phyloP scores from a whole-genome alignment of 2,797 vertebrate species.

The Rallus crepitans region DNA sequence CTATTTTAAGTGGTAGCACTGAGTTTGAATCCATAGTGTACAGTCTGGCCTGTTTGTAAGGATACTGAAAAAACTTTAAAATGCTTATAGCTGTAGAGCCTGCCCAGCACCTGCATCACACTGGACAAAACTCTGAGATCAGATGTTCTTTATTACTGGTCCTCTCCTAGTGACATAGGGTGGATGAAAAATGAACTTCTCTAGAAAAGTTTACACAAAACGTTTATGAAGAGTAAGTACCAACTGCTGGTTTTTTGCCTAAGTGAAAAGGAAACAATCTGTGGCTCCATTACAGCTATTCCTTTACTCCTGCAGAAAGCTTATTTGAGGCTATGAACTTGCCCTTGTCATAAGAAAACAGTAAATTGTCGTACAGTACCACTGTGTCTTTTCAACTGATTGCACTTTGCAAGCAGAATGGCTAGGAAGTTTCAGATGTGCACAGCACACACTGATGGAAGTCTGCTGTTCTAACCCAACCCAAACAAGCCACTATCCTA shows the following conservation, averaged over 20 bases:
- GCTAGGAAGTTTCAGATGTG: not conserved
- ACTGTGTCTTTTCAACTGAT: not conserved
- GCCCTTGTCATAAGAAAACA: not conserved
- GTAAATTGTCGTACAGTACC: not conserved
- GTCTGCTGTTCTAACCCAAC: not conserved
- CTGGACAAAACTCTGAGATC: not conserved
- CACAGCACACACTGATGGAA: not conserved
- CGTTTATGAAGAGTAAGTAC: not conserved
- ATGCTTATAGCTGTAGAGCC: not conserved
- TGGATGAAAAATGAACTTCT: not conserved
- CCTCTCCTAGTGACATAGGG: not conserved
- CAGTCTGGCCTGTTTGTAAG: not conserved
- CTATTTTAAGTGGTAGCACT: not conserved
- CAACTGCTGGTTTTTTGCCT: not conserved
- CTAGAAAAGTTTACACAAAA: not conserved
- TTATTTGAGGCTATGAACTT: not conserved
- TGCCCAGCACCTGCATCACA: not conserved
- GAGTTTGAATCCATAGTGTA: not conserved
- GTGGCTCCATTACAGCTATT: not conserved
- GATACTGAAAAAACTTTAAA: not conserved
- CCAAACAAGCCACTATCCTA: not conserved
- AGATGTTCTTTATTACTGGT: not conserved
- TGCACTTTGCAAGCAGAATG: not conserved
- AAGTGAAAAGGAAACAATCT: not conserved
- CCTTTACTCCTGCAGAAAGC: not conserved